Percentiles rank a stretch among this genome's conserved stretches.
phyloP scores from a whole-genome alignment of 2,797 vertebrate species.

The Xyrichtys novacula region DNA sequence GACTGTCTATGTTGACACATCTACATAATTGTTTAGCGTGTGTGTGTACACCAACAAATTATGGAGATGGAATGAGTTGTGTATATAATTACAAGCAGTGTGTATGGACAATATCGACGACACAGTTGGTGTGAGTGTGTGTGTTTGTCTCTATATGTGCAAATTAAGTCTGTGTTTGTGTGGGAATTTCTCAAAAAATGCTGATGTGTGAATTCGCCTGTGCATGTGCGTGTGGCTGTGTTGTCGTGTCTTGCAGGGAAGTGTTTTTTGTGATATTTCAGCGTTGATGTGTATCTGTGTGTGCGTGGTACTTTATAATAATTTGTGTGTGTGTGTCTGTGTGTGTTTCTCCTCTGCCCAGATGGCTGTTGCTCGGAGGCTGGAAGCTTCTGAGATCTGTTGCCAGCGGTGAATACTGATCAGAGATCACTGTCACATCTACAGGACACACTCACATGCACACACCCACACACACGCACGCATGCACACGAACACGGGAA shows the following conservation, averaged over 20 bases:
- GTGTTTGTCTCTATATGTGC: constrained; percentile 20
- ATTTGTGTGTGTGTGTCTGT: constrained; percentile 62
- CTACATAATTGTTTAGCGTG: constrained; percentile 52
- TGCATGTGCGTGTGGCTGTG: constrained; percentile 28
- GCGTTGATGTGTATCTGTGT: constrained; percentile 21
- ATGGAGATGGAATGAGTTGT: constrained; percentile 52
- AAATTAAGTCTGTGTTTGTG: constrained; percentile 11
- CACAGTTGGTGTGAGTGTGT: constrained; percentile 24
- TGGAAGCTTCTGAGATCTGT: constrained; percentile 75
- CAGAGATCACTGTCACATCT: constrained; percentile 80
- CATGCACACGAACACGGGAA: constrained; percentile 8
- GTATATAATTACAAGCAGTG: constrained; percentile 46
- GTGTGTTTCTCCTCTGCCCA: constrained; percentile 74
- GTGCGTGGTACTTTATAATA: constrained; percentile 61
- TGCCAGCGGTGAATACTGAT: constrained; percentile 85
- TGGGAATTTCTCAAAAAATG: constrained; percentile 7
- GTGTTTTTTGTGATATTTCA: constrained; percentile 44
- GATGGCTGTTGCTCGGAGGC: constrained; percentile 78
- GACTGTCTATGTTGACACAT: constrained; percentile 54
- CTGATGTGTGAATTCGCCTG: constrained; percentile 20
- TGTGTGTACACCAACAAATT: constrained; percentile 54
- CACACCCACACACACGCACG: constrained; percentile 19
- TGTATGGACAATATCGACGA: constrained; percentile 27
- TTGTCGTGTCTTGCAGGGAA: constrained; percentile 34
- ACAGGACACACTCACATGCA: constrained; percentile 35